Evolutionary conservation across 2,113 vertebrate genomes (phyloP).

Genomic region (Callopanchax toddi): DNA sequence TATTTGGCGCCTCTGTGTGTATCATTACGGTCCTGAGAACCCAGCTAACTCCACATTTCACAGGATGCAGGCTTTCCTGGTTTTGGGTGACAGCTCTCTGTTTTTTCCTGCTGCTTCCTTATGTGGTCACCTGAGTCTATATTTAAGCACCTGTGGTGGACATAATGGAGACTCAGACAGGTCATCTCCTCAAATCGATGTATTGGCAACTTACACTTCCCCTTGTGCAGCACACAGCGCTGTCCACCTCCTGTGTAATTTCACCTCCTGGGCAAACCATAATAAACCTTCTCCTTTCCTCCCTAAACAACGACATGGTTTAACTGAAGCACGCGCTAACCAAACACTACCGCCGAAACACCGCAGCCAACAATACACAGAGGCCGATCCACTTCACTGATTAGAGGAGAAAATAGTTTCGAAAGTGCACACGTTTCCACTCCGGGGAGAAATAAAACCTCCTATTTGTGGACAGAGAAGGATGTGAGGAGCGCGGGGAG

Average conservation of each 20-base stretch:
- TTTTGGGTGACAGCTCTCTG: constrained; percentile 38
- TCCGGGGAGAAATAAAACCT: constrained; percentile 17
- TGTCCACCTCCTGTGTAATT: constrained; percentile 65
- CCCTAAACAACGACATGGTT: constrained; percentile 58
- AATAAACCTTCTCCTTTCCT: constrained; percentile 51
- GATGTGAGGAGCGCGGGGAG: constrained; percentile 36
- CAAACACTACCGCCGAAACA: constrained; percentile 51
- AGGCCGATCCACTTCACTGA: constrained; percentile 33
- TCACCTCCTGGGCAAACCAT: constrained; percentile 55
- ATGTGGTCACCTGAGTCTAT: constrained; percentile 38
- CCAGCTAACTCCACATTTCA: constrained; percentile 51
- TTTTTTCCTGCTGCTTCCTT: constrained; percentile 36
- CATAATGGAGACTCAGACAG: constrained; percentile 63
- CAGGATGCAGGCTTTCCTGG: constrained; percentile 61
- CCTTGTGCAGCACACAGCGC: constrained; percentile 46
- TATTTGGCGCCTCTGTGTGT: constrained; percentile 53
- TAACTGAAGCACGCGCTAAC: constrained; percentile 63
- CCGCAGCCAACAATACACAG: constrained; percentile 29
- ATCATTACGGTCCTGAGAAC: constrained; percentile 51
- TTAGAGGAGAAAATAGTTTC: constrained; percentile 37
- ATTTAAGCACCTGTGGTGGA: constrained; percentile 61
- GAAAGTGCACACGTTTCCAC: constrained; percentile 64
- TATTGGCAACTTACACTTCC: constrained; percentile 52
- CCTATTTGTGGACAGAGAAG: constrained; percentile 42
- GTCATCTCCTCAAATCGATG: constrained; percentile 57